phyloP scores from a whole-genome alignment of 1,140 invertebrate genomes.

The Lucilia sericata region DNA sequence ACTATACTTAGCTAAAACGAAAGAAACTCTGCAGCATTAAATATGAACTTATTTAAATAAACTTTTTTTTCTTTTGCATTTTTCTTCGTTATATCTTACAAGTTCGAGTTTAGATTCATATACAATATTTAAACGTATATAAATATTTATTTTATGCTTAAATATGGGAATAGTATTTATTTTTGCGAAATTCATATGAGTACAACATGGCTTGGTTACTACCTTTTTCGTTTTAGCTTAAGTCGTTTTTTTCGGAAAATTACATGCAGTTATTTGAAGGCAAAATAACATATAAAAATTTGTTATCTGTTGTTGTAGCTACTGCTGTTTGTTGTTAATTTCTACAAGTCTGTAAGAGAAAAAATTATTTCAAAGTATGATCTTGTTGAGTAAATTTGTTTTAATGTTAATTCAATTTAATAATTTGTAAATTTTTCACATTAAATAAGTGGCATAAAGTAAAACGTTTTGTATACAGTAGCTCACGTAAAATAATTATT shows the following conservation, averaged over 20 bases:
- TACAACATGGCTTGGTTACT: neutral
- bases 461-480: neutral
- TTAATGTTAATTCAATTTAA: neutral
- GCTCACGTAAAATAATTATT: neutral
- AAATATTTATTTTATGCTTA: neutral
- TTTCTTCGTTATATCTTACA: neutral
- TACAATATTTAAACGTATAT: neutral
- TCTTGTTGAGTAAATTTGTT: neutral
- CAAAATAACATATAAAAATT: constrained; percentile 2
- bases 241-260: neutral
- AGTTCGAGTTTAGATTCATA: neutral
- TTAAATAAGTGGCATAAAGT: neutral
- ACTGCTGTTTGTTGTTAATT: neutral
- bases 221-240: neutral
- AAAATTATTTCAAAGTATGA: neutral
- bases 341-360: neutral
- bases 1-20: neutral
- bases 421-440: neutral
- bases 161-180: constrained; percentile 19
- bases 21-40: neutral
- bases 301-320: neutral
- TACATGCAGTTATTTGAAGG: constrained; percentile 4
- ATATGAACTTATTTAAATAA: constrained; percentile 15
- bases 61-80: neutral
- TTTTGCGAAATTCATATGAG: neutral